Base-by-base conservation (phyloP, 2,797 vertebrate species). In the Melanotaenia pygmaea region DNA sequence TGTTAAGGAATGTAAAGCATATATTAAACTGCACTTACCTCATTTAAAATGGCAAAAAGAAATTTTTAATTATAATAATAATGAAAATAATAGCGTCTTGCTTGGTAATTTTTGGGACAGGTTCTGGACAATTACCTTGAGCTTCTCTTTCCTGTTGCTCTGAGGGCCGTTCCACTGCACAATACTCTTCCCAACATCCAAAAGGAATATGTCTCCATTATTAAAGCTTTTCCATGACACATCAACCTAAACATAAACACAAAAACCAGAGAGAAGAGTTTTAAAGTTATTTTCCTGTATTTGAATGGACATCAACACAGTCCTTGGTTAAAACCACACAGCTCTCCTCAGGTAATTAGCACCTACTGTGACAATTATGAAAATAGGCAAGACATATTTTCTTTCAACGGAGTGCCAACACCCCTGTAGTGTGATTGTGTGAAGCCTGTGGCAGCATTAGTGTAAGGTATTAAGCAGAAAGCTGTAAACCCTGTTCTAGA, bases 81-180 rank as follows among this genome's bases (percentile, higher is more conserved):
- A 34, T 34, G 32, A 34, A 34, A 34, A 34, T 34, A 34, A 34
- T 34, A 1, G 6, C 1, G 32, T 34, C 32, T 34, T 8, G 5
- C 32, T 1, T 34, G 32, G 32, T 34, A 34, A 34, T 34, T 34
- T 6, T 34, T 34, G 32, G 32, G 32, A 34, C 7, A 34, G 7
- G 32, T 34, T 28, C 18, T 1, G 5, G 2, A 64, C 32, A 24
- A 38, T 56, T 67, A 97, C 97, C 92, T 96, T 96, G 22, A 96
- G 88, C 82, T 94, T 96, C 86, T 98, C 96, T 28, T 93, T 90
- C 80, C 93, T 93, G 93, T 96, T 97, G 93, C 97, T 96, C 66
- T 91, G 93, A n/a, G 95, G 95, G 2, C 96, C 96, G 0, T 97
- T 97, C 97, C 97, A 98, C 84, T 98, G 97, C 82, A 98, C 93